Conservation (phyloP, 2,888 invertebrate genomes). For the Pachycephus smyrnensis region DNA sequence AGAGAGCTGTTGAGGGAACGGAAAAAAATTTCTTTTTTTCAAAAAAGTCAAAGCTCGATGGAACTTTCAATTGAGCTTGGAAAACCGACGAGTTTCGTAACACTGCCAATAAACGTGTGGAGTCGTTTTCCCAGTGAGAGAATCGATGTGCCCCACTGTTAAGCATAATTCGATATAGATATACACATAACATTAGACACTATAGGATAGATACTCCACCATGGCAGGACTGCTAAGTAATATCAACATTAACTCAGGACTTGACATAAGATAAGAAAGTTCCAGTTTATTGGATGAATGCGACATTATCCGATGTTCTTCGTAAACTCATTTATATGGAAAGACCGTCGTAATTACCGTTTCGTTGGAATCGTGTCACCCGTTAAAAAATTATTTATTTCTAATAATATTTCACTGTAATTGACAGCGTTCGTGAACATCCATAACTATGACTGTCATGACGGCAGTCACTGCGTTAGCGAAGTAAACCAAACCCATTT, state of each 20-base stretch:
- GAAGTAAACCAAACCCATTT: background rate
- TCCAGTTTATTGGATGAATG: background rate
- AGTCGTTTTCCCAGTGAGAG: background rate
- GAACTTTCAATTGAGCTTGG: background rate
- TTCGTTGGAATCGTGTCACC: background rate
- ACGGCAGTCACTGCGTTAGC: background rate
- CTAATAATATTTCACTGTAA: background rate
- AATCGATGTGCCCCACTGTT: background rate
- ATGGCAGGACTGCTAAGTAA: background rate
- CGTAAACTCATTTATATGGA: background rate
- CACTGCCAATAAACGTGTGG: background rate
- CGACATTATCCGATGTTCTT: background rate
- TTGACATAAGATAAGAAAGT: background rate
- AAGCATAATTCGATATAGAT: background rate
- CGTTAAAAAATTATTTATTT: background rate
- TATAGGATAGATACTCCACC: background rate
- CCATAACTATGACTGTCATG: no score
- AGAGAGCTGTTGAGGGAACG: no score
- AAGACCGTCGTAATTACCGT: background rate
- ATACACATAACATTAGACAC: background rate
- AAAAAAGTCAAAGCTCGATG: no score
- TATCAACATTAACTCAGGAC: background rate
- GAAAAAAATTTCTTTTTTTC: no score
- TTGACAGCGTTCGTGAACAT: background rate
- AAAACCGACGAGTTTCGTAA: background rate